Evolutionary conservation across 1,140 invertebrate genomes (phyloP).

Genomic region (Ceratosolen fusciceps): DNA sequence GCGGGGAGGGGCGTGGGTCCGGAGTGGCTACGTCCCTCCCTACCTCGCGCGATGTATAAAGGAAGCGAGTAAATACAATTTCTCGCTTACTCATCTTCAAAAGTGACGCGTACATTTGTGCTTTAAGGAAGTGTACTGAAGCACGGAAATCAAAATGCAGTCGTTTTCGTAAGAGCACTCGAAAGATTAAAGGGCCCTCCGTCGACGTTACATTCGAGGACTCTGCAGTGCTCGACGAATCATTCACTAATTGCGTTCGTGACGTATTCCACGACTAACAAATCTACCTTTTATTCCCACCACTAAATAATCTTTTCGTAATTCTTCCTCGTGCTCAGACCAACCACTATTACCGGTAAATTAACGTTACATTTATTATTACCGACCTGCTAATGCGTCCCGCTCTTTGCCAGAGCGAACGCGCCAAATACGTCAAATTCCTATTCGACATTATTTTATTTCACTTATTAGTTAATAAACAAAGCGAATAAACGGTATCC

Average conservation of each 20-base stretch:
- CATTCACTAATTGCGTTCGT: slow-evolving; percentile 72
- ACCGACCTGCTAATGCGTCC: too few species aligned
- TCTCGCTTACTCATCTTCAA: slow-evolving; percentile 15
- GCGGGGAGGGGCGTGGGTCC: too few species aligned
- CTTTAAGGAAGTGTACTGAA: slow-evolving; percentile 65
- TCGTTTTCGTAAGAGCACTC: slow-evolving; percentile 52
- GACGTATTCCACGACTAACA: slow-evolving; percentile 68
- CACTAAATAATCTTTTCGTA: slow-evolving; percentile 17
- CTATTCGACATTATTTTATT: too few species aligned
- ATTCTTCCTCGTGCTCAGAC: too few species aligned
- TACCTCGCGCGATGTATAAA: not conserved
- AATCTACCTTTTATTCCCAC: slow-evolving; percentile 59
- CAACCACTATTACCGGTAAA: too few species aligned
- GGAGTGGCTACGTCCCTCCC: too few species aligned
- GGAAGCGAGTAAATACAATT: slow-evolving; percentile 23
- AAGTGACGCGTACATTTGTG: slow-evolving; percentile 53
- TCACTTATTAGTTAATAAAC: too few species aligned
- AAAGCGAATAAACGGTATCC: too few species aligned
- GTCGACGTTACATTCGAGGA: slow-evolving; percentile 66
- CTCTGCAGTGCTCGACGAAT: slow-evolving; percentile 66
- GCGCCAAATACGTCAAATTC: too few species aligned
- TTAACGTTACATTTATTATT: too few species aligned
- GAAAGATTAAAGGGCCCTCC: slow-evolving; percentile 62
- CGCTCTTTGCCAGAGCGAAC: too few species aligned
- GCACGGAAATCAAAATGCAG: slow-evolving; percentile 69